Evolutionary conservation across 2,797 vertebrate genomes (phyloP), one percentile per base, ranked within the genome.

Genomic region (Protonibea diacanthus): DNA sequence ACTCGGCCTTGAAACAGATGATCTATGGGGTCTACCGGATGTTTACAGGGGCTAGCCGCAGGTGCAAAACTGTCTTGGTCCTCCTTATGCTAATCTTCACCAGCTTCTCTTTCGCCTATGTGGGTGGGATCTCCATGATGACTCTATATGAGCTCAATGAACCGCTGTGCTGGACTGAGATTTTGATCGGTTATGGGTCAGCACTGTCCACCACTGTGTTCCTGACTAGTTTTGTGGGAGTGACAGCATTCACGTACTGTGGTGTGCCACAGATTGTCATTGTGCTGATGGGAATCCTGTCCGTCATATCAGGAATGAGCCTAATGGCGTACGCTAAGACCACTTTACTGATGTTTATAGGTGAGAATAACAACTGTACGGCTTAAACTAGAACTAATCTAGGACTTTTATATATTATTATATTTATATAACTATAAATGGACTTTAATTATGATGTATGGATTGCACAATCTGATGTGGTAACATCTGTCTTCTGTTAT

Each of bases 151-250:
- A 99, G 83, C 93, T 99, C 63, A 96, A 97, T 4, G 85, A 96
- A 17, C 98, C 98, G 0, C 96, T 99, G 57, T 99, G 98, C 93
- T 99, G 98, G 98, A 95, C 91, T 44, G 97, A 96, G 92, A 94
- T 99, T 15, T 94, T 97, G 81, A 95, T 99, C 65, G 98, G 98
- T 76, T 99, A 98, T 1, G 97, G 97, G 42, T 93, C 96, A 1
- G 97, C 96, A 0, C 79, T 97, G 12, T 95, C 92, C 63, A 96
- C 95, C 13, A 74, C 93, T 0, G 83, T 96, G 44, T 99, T 97
- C 52, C 71, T 97, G 64, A 91, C 80, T 56, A 98, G 98, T 85
- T 99, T 99, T 78, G 29, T 96, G 7, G 98, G 97, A 42, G 93
- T 99, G 67, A 92, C 89, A 4, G 23, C 90, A 1, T 92, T 99